phyloP scores from a whole-genome alignment of 2,113 vertebrate species.

The Pedetes capensis region DNA sequence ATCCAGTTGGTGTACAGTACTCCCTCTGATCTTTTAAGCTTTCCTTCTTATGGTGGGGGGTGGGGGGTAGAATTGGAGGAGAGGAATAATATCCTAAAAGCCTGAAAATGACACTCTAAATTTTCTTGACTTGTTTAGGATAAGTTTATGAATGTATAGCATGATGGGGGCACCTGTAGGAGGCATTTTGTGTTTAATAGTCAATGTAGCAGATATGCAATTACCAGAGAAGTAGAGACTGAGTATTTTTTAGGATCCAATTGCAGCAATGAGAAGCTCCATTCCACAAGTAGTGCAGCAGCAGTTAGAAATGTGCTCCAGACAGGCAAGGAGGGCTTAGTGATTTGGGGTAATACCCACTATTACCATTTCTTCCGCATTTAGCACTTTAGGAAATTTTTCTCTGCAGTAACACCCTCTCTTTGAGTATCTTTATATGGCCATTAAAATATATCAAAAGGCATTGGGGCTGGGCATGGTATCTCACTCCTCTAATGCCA shows the following conservation, averaged over 20 bases:
- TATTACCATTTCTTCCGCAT: background rate
- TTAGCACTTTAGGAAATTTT: background rate
- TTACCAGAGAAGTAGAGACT: no score
- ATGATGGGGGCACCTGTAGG: background rate
- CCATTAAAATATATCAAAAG: background rate
- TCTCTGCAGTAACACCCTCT: background rate
- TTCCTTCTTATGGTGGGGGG: background rate
- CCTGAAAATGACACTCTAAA: background rate
- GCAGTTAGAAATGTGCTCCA: rapidly evolving
- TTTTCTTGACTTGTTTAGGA: background rate
- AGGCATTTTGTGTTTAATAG: background rate
- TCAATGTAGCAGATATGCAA: background rate
- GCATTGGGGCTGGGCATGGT: background rate
- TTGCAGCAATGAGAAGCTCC: background rate
- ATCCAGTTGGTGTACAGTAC: background rate
- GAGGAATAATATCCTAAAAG: background rate
- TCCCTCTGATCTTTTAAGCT: background rate
- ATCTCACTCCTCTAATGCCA: background rate
- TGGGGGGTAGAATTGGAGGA: background rate
- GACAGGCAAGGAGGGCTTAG: background rate
- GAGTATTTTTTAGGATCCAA: background rate
- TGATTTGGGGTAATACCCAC: rapidly evolving
- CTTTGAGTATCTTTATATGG: background rate
- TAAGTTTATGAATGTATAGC: background rate
- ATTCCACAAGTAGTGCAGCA: background rate